Percentiles rank a stretch among this genome's conserved stretches.
Evolutionary conservation across 2,888 invertebrate species (phyloP).

Genomic region (Athripsodes cinereus): DNA sequence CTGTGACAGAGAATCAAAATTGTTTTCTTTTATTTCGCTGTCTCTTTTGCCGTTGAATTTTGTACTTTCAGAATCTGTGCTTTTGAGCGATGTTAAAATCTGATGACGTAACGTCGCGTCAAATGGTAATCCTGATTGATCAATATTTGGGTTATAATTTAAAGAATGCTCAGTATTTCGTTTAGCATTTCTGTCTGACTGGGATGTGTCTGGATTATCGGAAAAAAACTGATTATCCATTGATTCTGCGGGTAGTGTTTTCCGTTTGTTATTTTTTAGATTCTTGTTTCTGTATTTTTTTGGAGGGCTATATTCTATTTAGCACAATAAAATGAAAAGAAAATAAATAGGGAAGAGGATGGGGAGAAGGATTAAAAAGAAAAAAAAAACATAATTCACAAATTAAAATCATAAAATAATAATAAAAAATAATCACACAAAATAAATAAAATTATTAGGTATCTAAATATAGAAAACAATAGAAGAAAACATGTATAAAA

Average conservation of each 20-base stretch:
- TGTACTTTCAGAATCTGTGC: constrained; percentile 20
- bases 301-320: neutral
- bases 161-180: constrained; percentile 19
- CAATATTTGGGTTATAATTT: constrained; percentile 1
- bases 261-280: constrained; percentile 10
- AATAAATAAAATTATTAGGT: constrained; percentile 6
- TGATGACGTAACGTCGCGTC: constrained; percentile 31
- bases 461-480: constrained; percentile 21
- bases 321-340: neutral
- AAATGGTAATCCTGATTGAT: constrained; percentile 29
- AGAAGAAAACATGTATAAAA: constrained; percentile 24
- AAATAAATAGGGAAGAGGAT: neutral
- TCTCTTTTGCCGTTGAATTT: constrained; percentile 18
- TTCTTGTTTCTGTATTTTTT: constrained; percentile 12
- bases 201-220: constrained; percentile 17
- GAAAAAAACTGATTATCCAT: constrained; percentile 20
- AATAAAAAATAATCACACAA: constrained; percentile 32
- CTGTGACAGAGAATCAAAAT: constrained; percentile 9
- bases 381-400: constrained; percentile 26
- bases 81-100: constrained; percentile 40
- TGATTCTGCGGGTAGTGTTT: neutral
- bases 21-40: neutral
- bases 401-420: constrained; percentile 32
- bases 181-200: constrained; percentile 29
- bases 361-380: constrained; percentile 14